These are phyloP conservation scores for Lucilia sericata DNA, from an alignment of 1,140 invertebrate genomes.

Conservation along the genomic window DNA sequence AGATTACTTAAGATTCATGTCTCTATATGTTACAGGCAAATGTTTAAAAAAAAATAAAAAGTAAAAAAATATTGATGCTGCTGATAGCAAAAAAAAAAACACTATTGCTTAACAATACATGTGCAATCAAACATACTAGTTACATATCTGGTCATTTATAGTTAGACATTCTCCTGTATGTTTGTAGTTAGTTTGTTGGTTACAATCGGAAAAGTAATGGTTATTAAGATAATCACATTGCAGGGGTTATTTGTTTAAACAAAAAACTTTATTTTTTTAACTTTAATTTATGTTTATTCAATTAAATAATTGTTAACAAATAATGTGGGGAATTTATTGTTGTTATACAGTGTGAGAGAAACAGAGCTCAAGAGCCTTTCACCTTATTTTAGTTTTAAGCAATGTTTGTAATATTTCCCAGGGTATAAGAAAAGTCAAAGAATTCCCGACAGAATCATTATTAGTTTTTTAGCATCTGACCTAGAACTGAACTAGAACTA, in stretches of 20 bases:
- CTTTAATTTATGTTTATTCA: background rate
- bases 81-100: background rate
- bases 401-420: too few species aligned
- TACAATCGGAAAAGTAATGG: background rate
- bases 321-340: background rate
- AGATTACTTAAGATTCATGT: background rate
- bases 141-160: background rate
- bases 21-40: background rate
- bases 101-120: background rate
- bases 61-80: background rate
- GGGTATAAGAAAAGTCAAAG: too few species aligned
- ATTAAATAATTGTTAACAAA: background rate
- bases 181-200: too few species aligned
- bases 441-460: too few species aligned
- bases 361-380: background rate
- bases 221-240: slow-evolving; percentile 7
- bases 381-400: background rate
- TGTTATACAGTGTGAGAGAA: background rate
- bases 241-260: background rate
- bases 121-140: background rate
- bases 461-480: too few species aligned
- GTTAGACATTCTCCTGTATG: background rate
- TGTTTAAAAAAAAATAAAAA: background rate
- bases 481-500: too few species aligned
- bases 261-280: background rate